These are phyloP conservation scores for Caenorhabditis latens DNA, from an alignment of 1,140 invertebrate genomes.

Conservation along the genomic window DNA sequence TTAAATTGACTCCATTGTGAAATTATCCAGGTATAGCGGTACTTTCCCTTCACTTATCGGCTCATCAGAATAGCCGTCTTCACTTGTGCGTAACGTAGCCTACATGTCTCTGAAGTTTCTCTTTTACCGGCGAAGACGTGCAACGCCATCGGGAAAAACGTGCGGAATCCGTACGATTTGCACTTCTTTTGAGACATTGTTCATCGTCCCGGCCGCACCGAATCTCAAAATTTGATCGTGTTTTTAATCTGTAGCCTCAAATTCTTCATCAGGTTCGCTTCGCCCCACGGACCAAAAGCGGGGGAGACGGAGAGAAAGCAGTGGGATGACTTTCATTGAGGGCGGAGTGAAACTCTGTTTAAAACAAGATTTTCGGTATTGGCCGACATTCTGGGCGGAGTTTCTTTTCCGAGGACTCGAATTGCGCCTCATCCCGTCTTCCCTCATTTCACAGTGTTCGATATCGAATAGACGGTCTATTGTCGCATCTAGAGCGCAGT, in stretches of 20 bases:
- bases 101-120: neutral
- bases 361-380: slow-evolving; percentile 53
- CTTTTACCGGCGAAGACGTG: neutral
- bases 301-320: slow-evolving; percentile 50
- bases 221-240: slow-evolving; percentile 51
- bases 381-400: slow-evolving; percentile 47
- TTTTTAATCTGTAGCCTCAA: slow-evolving; percentile 51
- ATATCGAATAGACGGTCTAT: slow-evolving; percentile 54
- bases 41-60: slow-evolving; percentile 18
- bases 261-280: slow-evolving; percentile 40
- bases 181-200: slow-evolving; percentile 25
- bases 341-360: slow-evolving; percentile 55
- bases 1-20: too few relatives aligned
- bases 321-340: slow-evolving; percentile 50
- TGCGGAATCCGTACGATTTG: slow-evolving; percentile 33
- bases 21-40: too few relatives aligned
- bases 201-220: neutral
- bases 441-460: slow-evolving; percentile 54
- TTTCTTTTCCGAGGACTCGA: slow-evolving; percentile 51
- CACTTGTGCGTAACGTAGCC: slow-evolving; percentile 26
- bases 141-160: neutral
- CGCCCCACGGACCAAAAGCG: slow-evolving; percentile 24
- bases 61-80: slow-evolving; percentile 17
- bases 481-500: slow-evolving; percentile 55
- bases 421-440: slow-evolving; percentile 51